Conservation (phyloP, 2,113 vertebrate species). For the Proteles cristata region DNA sequence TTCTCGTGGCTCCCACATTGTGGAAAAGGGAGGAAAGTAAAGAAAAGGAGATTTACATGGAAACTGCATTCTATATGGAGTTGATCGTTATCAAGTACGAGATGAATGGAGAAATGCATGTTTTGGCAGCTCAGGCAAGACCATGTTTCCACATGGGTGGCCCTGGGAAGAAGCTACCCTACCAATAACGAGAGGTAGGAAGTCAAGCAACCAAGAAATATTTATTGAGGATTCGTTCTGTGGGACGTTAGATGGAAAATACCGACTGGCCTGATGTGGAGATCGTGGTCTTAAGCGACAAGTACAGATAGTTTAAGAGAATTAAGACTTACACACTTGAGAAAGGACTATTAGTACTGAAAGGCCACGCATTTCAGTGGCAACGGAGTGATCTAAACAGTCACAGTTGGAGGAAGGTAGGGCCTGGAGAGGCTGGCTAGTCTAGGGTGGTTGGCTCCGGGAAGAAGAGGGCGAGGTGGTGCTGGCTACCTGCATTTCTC, state of each 20-base stretch:
- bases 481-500: background rate
- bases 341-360: background rate
- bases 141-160: background rate
- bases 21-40: background rate
- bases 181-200: background rate
- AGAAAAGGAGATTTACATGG: background rate
- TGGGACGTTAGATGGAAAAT: background rate
- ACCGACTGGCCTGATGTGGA: background rate
- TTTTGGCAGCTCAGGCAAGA: background rate
- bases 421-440: background rate
- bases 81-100: background rate
- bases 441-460: background rate
- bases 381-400: background rate
- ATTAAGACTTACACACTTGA: background rate
- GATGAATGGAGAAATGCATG: background rate
- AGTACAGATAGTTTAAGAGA: background rate
- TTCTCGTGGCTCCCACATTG: background rate
- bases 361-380: background rate
- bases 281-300: background rate
- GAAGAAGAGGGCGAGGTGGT: background rate
- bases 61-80: background rate
- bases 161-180: background rate
- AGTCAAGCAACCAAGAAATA: background rate
- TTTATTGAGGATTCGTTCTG: background rate
- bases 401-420: background rate